These are phyloP conservation scores for Leptopilina syphax DNA, from an alignment of 2,888 invertebrate genomes.

Conservation along the genomic window DNA sequence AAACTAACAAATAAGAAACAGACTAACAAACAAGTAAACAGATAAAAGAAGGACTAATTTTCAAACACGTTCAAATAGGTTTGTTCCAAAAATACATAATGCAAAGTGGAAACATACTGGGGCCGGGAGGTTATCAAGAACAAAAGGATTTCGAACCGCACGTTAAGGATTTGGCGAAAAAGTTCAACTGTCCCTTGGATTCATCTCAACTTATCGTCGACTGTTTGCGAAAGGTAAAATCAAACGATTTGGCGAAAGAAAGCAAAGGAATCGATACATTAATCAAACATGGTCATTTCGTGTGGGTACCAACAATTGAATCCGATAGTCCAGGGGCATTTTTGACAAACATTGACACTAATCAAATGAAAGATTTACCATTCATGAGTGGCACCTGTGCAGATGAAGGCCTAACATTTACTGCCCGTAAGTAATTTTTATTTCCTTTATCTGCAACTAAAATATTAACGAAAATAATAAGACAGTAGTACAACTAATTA, in stretches of 20 bases:
- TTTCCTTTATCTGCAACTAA: too few relatives aligned
- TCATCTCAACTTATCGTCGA: not conserved
- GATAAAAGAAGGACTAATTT: not conserved
- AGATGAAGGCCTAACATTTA: constrained; percentile 15
- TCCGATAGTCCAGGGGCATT: constrained; percentile 16
- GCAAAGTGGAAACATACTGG: not conserved
- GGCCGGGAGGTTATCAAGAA: not conserved
- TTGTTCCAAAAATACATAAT: constrained; percentile 26
- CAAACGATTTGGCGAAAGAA: not conserved
- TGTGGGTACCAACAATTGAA: constrained; percentile 17
- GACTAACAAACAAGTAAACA: too few relatives aligned
- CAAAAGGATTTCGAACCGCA: not conserved
- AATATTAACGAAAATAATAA: not conserved
- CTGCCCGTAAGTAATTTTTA: not conserved
- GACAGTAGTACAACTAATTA: not conserved
- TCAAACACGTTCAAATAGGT: not conserved
- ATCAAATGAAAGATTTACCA: constrained; percentile 22
- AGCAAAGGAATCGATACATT: not conserved
- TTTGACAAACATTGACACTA: not conserved
- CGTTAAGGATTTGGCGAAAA: not conserved
- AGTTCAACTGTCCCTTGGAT: not conserved
- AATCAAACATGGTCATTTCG: not conserved
- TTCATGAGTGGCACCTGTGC: not conserved
- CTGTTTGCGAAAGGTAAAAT: constrained; percentile 1
- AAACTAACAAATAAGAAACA: not conserved